Conservation (phyloP, 1,140 invertebrate genomes). For the Euglossa dilemma region DNA sequence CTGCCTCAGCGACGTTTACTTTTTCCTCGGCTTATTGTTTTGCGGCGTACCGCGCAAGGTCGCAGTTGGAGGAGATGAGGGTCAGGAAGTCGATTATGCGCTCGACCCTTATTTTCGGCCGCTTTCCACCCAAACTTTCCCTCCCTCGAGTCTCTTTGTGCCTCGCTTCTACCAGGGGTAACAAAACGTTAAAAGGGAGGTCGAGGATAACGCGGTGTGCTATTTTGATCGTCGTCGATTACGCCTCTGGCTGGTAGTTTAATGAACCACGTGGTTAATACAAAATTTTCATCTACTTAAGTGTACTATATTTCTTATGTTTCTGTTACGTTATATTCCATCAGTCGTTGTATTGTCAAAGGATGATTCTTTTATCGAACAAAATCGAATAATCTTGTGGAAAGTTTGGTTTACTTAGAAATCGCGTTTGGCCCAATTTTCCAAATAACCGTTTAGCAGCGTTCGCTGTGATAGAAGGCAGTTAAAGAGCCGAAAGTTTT, state of each 20-base stretch:
- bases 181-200: neutral
- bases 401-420: too few relatives aligned
- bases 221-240: neutral
- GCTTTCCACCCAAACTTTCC: neutral
- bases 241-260: neutral
- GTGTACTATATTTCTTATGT: too few relatives aligned
- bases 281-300: too few relatives aligned
- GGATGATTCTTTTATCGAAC: too few relatives aligned
- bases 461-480: too few relatives aligned
- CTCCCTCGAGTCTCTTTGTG: neutral
- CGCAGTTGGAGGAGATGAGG: neutral
- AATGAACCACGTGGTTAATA: neutral
- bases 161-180: neutral
- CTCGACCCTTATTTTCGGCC: neutral
- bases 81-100: conserved; percentile 4
- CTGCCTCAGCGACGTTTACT: neutral
- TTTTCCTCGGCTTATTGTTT: conserved; percentile 1
- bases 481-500: too few relatives aligned
- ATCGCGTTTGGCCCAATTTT: too few relatives aligned
- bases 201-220: neutral
- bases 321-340: too few relatives aligned
- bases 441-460: too few relatives aligned
- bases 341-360: too few relatives aligned
- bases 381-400: too few relatives aligned
- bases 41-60: neutral